Base-by-base conservation (phyloP, 2,797 vertebrate species). In the Rhabdomys pumilio region DNA sequence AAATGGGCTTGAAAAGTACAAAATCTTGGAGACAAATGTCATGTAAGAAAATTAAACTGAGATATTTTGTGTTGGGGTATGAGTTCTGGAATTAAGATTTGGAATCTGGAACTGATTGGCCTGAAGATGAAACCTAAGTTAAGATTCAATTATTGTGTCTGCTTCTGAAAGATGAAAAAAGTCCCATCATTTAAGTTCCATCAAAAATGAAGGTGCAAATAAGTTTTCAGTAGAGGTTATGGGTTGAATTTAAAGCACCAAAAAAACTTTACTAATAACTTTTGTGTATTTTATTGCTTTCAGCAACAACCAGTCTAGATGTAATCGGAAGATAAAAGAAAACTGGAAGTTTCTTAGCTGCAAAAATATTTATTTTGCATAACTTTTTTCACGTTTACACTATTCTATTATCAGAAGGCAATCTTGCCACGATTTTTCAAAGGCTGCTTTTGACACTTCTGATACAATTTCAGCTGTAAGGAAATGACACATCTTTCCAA, bases 201-300 rank as follows among this genome's bases (percentile, higher is more conserved):
- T 98, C 95, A 98, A 94, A 97, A 96, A 96, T 97, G 85, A 95
- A 95, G 85, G 96, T 97, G 93, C 84, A 98, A 69, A 94, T 97
- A 96, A 96, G 93, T 93, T 96, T 97, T 95, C 72, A 77, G 97
- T 57, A 95, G 82, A 90, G 82, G 90, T 83, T 93, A 96, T 2
- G 69, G 95, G 90, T 67, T 98, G 96, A 98, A 98, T 98, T 97
- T 97, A 95, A 98, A 98, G 91, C 67, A 85, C 90, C 44, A 91
- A 47, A 91, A 96, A 15, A 88, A 95, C 88, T 97, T 98, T 98
- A 96, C 98, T 97, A 98, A 98, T 97, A 94, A 96, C 82, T 96
- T 89, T 96, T 95, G 98, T 53, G 75, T 95, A 97, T 87, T 97
- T 94, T 96, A 79, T 77, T 82, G 97, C 81, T 94, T 97, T 93